Evolutionary conservation across 2,113 vertebrate species (phyloP), one percentile per base, ranked within the genome.

Genomic region (Nibea albiflora): DNA sequence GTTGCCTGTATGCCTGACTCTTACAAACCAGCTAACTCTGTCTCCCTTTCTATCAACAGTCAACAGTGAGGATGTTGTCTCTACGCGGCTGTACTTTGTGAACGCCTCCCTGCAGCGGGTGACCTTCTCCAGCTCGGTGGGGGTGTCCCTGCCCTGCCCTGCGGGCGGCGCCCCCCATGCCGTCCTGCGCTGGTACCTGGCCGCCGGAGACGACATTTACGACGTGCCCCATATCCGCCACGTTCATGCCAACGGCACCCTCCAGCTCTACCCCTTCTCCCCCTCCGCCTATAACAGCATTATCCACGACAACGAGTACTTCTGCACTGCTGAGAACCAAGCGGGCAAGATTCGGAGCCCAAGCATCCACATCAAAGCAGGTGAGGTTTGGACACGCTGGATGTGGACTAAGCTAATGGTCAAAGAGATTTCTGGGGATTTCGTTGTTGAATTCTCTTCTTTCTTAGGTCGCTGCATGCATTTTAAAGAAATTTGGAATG

Each of bases 261-360:
- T 99, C 93, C 98, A 99, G 96, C 98, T 99, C 92, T 99, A 98
- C 95, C 96, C 98, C 80, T 99, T 99, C 95, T 98, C 97, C 82
- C 98, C 97, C 85, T 99, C 98, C 83, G 97, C 98, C 96, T 99
- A 99, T 95, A 99, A 99, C 84, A 99, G 97, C 96, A 98, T 98
- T 87, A 99, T 99, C 93, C 98, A 99, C 73, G 97, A 99, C 96
- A 99, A 99, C 91, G 98, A 98, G 95, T 99, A 99, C 93, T 99
- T 99, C 95, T 99, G 98, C 93, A 99, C 98, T 8, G 98, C 98
- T 57, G 98, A 99, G 95, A 99, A 99, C 87, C 96, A 97, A 64
- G 97, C 97, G 44, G 98, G 98, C 89, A 99, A 98, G 92, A 99
- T 99, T 91, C 96, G 98, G 91, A 99, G 98, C 94, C 98, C 98